phyloP scores from a whole-genome alignment of 2,113 vertebrate genomes.

The Zapus hudsonius region DNA sequence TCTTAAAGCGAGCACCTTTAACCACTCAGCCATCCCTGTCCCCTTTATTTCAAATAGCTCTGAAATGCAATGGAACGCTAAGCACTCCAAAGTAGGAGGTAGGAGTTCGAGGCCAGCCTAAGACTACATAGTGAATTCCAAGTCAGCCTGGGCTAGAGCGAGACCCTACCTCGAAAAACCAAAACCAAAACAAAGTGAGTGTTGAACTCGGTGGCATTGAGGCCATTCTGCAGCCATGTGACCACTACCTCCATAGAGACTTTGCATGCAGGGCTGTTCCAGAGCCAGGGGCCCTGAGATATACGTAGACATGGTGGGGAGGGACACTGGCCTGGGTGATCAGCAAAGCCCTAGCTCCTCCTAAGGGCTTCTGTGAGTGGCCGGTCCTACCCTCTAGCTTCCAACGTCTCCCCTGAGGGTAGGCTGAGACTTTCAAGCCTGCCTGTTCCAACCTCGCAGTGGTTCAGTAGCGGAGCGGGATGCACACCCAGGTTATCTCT shows the following conservation, averaged over 20 bases:
- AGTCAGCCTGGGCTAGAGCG: too few species aligned
- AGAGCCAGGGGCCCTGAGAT: rapidly evolving
- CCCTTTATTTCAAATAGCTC: too few species aligned
- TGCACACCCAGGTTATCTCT: too few species aligned
- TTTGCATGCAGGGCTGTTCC: rapidly evolving
- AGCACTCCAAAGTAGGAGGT: too few species aligned
- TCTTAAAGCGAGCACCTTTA: background rate
- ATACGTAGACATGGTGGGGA: rapidly evolving
- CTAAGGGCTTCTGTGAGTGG: rapidly evolving
- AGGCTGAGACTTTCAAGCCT: background rate
- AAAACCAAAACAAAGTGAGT: too few species aligned
- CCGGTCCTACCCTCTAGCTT: background rate
- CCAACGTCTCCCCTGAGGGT: rapidly evolving
- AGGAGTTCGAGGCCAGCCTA: too few species aligned
- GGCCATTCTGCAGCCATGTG: rapidly evolving
- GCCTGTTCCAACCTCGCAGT: rapidly evolving
- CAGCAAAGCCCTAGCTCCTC: background rate
- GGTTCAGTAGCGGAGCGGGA: background rate
- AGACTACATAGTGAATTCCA: too few species aligned
- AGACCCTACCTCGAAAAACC: too few species aligned
- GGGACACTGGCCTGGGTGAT: rapidly evolving
- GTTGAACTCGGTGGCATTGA: rapidly evolving
- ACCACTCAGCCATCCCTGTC: too few species aligned
- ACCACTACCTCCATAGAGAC: rapidly evolving
- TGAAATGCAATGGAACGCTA: too few species aligned